Conservation (phyloP, 2,797 vertebrate species). For the Lerista edwardsae region DNA sequence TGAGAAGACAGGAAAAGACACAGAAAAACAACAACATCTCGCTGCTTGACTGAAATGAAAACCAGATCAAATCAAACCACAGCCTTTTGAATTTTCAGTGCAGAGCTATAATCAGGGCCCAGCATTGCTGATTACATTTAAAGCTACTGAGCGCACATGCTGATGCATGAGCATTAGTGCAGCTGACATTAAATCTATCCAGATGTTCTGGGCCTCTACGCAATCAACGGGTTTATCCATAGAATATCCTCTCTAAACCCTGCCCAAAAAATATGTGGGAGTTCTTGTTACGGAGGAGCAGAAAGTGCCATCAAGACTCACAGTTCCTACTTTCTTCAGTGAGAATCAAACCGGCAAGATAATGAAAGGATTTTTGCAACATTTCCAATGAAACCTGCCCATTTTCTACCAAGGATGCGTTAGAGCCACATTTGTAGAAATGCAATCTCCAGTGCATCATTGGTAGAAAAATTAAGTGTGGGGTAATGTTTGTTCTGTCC, state of each 20-base stretch:
- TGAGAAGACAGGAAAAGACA: too few species aligned
- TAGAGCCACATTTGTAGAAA: too few species aligned
- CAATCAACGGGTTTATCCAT: background rate
- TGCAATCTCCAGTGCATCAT: too few species aligned
- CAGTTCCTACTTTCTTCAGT: background rate
- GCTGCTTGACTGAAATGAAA: too few species aligned
- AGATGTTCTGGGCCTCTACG: background rate
- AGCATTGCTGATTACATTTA: background rate
- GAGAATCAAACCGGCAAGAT: background rate
- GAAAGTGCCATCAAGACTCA: background rate
- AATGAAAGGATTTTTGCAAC: background rate
- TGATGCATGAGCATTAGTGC: background rate
- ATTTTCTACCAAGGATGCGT: too few species aligned
- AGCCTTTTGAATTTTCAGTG: background rate
- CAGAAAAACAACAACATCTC: too few species aligned
- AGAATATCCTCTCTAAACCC: background rate
- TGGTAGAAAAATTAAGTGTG: too few species aligned
- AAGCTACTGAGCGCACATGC: background rate
- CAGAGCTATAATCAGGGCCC: background rate
- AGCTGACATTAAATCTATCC: constrained; percentile 1
- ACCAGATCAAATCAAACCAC: background rate
- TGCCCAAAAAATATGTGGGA: background rate
- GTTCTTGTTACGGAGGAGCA: background rate
- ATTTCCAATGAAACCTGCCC: background rate
- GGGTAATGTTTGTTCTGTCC: background rate